Base-by-base conservation (phyloP, 2,888 invertebrate species). In the Herminia tarsipennalis region DNA sequence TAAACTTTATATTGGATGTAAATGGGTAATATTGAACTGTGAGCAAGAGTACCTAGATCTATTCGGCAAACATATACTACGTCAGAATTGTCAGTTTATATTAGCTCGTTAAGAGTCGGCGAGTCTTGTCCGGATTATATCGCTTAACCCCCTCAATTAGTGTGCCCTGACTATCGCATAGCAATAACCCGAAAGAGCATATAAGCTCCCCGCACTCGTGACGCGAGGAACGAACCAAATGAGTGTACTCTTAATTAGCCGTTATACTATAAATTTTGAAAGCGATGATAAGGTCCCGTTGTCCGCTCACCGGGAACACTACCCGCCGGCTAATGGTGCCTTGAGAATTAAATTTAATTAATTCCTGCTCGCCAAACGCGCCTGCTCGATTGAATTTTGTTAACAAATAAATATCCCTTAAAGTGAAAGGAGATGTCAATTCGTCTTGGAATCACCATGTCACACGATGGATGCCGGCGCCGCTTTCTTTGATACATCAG, bases 251-350 rank as follows among this genome's bases (percentile, higher is more conserved):
- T 86, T 88, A 89, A 88, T 88, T 89, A 88, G 82, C 77, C 79
- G 82, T 81, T 83, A 83, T 81, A 80, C 84, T 79, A 88, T 86
- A 88, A 83, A 88, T 86, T 88, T 87, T 81, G 82, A 84, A 81
- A 77, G 75, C 82, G 60, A 74, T 80, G 87, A 87, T 87, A 88
- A 86, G 82, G 83, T 85, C 81, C 89, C 86, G 88, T 87, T 73
- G 56, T 35, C 16, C 70, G 43, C 59, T 58, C 61, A 56, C 57
- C 56, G 46, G 61, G 63, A 66, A 63, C 66, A 66, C 66, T 63
- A 53, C 63, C 64, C 47, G 56, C 61, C 66, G 62, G 67, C 73
- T 86, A 83, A 87, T 86, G 79, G 81, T 71, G 51, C 76, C 74
- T 78, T 68, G 71, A 73, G 75, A 80, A 81, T 83, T 83, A 78